Percentiles rank a stretch among this genome's conserved stretches.
Conservation (phyloP, 2,113 vertebrate species). For the Isurus oxyrinchus region DNA sequence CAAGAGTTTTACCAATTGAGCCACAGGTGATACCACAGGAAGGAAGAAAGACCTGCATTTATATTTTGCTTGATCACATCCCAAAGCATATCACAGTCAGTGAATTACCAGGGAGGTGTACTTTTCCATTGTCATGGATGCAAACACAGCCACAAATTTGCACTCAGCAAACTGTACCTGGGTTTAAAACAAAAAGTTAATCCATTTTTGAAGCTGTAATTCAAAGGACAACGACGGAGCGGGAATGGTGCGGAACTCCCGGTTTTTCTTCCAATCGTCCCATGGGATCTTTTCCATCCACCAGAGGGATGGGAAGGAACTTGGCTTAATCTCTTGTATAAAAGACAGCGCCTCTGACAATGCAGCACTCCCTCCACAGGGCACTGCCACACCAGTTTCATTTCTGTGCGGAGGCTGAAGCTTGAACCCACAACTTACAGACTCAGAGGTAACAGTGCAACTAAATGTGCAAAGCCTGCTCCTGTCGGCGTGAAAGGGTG, state of each 20-base stretch:
- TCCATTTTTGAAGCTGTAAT: background rate
- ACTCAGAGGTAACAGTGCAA: background rate
- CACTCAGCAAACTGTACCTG: background rate
- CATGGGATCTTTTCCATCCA: background rate
- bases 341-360: background rate
- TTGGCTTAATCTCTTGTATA: background rate
- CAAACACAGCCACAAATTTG: background rate
- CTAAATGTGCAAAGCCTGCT: background rate
- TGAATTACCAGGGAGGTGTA: background rate
- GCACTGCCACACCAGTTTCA: background rate
- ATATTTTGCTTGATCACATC: too few relatives aligned
- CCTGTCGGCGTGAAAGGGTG: background rate
- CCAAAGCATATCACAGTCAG: background rate
- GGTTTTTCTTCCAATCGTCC: background rate
- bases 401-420: background rate
- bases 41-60: too few relatives aligned
- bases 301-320: background rate
- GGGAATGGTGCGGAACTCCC: too few relatives aligned
- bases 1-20: background rate
- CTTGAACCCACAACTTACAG: background rate
- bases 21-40: too few relatives aligned
- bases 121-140: background rate
- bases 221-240: too few relatives aligned
- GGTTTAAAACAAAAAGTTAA: background rate
- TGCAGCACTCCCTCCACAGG: background rate